Base-by-base conservation (phyloP, 2,113 vertebrate genomes). In the Varanus salvator region DNA sequence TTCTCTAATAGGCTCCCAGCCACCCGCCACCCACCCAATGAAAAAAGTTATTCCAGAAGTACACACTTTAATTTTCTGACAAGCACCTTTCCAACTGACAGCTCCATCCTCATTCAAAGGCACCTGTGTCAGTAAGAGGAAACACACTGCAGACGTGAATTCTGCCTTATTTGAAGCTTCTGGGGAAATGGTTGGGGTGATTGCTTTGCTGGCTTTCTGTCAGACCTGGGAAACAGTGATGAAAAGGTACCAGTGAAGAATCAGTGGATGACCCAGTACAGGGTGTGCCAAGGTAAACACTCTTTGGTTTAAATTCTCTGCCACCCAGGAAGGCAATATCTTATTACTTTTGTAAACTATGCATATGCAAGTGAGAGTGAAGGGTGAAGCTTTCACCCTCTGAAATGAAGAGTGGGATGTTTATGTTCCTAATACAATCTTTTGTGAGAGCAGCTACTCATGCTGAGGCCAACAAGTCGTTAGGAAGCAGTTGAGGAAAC, bases 281-380 rank as follows among this genome's bases (percentile, higher is more conserved):
- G 89, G 2, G 66, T 34, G 86, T 0, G 75, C 87, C 88, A 75
- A 80, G 85, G 86, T 87, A 86, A 88, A 90, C 88, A 64, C 54
- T 21, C 60, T 86, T 77, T 92, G 34, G 91, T 87, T 91, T 71
- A 78, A 87, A 57, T 86, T 93, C 94, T 93, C 82, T 87, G 0
- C 81, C 75, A 44, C 91, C 78, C 81, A 80, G 71, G 91, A 93
- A 31, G 87, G 27, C 15, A 86, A n/a, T 89, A 93, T 74, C 90
- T 91, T 75, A 71, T 93, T 93, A 92, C 74, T 34, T 1, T 1
- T 64, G 92, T 84, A 85, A 91, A 64, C 9, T 19, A 57, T 31
- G 86, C 19, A 21, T 64, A 85, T 91, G 44, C 80, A 29, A 69
- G 12, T 74, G 48, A 69, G 90, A 90, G 21, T 75, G 38, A 72